These are phyloP conservation scores for Meloidogyne exigua DNA, from an alignment of 1,140 invertebrate species.

Conservation along the genomic window DNA sequence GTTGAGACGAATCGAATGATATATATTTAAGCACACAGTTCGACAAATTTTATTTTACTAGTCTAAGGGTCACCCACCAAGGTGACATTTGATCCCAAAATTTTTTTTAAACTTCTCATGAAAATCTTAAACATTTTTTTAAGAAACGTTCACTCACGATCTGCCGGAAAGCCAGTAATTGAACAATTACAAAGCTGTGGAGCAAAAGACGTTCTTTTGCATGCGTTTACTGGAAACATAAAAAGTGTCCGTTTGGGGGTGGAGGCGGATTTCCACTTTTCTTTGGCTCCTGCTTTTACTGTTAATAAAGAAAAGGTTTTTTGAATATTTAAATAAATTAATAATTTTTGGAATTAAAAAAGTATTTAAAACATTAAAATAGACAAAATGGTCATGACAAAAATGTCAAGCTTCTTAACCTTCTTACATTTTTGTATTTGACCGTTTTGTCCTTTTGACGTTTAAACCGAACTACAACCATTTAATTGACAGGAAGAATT, in stretches of 20 bases:
- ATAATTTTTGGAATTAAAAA: not conserved
- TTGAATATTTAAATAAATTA: not conserved
- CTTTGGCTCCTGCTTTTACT: constrained; percentile 64
- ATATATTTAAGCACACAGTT: no score
- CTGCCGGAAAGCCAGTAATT: constrained; percentile 65
- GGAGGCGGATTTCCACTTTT: constrained; percentile 64
- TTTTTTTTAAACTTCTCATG: not conserved
- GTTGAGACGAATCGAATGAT: no score
- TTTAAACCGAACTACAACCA: no score
- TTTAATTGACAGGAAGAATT: constrained; percentile 10
- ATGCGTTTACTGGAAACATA: constrained; percentile 65
- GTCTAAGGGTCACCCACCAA: no score
- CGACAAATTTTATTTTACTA: no score
- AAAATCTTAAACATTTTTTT: constrained; percentile 10
- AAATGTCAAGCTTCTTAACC: no score
- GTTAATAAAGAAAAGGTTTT: constrained; percentile 28
- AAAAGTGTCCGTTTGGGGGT: constrained; percentile 64
- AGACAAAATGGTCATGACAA: not conserved
- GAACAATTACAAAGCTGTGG: constrained; percentile 58
- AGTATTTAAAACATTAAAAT: no score
- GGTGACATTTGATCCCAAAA: no score
- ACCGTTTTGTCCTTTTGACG: constrained; percentile 31
- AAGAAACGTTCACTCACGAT: constrained; percentile 66
- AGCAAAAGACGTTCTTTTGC: constrained; percentile 64
- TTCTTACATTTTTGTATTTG: not conserved